These are phyloP conservation scores for Eonycteris spelaea DNA, from an alignment of 2,113 vertebrate genomes.

Conservation along the genomic window DNA sequence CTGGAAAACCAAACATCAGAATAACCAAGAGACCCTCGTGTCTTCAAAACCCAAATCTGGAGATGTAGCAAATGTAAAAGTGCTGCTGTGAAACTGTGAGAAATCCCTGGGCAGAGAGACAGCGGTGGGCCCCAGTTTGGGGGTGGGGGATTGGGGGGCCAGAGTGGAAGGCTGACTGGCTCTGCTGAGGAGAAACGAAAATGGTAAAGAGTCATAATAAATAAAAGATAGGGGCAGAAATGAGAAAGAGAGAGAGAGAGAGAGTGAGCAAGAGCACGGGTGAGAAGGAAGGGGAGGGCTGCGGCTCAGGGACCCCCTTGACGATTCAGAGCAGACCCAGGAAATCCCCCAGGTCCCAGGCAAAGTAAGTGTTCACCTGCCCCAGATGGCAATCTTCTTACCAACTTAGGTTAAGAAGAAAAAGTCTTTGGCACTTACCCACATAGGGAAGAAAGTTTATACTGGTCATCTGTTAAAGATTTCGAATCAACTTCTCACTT, in stretches of 20 bases:
- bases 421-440: background rate
- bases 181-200: background rate
- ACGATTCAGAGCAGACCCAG: no score
- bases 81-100: no score
- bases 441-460: background rate
- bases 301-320: no score
- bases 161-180: no score
- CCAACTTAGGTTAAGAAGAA: background rate
- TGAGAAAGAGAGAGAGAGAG: background rate
- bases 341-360: background rate
- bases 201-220: background rate
- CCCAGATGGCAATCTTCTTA: background rate
- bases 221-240: background rate
- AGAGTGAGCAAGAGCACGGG: no score
- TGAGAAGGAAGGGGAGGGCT: background rate
- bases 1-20: background rate
- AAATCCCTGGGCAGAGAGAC: background rate
- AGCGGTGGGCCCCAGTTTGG: background rate
- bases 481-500: background rate
- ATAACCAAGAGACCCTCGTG: background rate
- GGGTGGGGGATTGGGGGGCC: background rate
- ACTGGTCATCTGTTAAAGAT: background rate
- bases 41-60: no score
- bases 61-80: background rate
- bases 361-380: no score